A percentile compares a stretch with the other conserved stretches of the same genome.
phyloP scores from a whole-genome alignment of 2,797 vertebrate species.

The Paramormyrops hopkinsi region DNA sequence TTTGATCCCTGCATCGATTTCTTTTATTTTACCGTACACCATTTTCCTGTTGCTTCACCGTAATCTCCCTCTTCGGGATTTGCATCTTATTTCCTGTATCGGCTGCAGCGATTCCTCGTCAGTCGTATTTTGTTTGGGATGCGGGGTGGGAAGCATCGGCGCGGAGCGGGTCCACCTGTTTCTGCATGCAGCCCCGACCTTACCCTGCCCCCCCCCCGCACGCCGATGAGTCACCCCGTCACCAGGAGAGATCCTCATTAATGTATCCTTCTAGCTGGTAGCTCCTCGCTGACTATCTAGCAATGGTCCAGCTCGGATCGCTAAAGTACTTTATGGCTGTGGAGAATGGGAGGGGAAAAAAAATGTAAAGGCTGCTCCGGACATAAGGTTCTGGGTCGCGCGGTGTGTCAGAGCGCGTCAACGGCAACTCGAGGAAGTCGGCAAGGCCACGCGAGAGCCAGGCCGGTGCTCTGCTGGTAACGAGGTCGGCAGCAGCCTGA shows the following conservation, averaged over 20 bases:
- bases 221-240: background rate
- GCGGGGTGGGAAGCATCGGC: background rate
- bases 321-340: background rate
- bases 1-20: background rate
- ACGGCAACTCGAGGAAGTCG: background rate
- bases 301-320: background rate
- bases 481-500: conserved; percentile 13
- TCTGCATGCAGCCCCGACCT: background rate
- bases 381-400: background rate
- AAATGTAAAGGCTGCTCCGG: background rate
- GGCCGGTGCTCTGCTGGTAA: background rate
- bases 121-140: background rate
- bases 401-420: background rate
- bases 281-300: too few relatives aligned
- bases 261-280: background rate
- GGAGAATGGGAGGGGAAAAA: background rate
- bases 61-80: background rate
- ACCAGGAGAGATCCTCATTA: background rate
- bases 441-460: background rate
- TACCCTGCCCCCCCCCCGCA: conserved; percentile 14
- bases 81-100: background rate
- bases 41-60: background rate
- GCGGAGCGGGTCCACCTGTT: background rate
- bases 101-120: background rate
- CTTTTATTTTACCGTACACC: background rate